Evolutionary conservation across 1,140 invertebrate species (phyloP).

Genomic region (Coelopa frigida): DNA sequence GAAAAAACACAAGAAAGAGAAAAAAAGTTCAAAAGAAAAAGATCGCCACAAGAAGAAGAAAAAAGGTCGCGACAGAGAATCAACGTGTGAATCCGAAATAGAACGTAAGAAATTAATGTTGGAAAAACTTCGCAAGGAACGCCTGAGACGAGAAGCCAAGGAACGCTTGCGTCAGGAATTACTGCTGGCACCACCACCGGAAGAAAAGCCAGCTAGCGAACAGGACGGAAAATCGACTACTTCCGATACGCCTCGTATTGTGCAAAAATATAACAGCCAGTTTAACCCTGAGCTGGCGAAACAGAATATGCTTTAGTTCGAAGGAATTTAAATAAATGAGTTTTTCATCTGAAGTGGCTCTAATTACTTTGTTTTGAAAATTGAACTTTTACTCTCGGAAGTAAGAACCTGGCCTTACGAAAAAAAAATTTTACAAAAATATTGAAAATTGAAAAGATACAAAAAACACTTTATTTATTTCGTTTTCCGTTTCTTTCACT

Average conservation of each 20-base stretch:
- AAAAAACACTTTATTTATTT: no score
- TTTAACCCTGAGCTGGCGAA: slow-evolving; percentile 19
- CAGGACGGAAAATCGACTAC: background rate
- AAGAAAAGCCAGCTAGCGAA: background rate
- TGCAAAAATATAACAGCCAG: slow-evolving; percentile 19
- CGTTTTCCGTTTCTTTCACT: no score
- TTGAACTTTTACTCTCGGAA: no score
- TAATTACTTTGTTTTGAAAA: no score
- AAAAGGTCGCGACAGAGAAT: no score
- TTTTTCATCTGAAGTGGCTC: no score
- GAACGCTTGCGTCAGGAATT: slow-evolving; percentile 66
- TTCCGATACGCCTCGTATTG: slow-evolving; percentile 7
- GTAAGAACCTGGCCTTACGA: no score
- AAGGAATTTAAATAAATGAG: background rate
- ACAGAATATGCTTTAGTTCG: slow-evolving; percentile 16
- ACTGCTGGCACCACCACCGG: slow-evolving; percentile 49
- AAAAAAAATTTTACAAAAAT: no score
- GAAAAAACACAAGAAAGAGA: slow-evolving; percentile 38
- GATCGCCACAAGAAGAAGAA: slow-evolving; percentile 33
- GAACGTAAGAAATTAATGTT: no score
- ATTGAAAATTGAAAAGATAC: no score
- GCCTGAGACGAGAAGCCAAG: slow-evolving; percentile 68
- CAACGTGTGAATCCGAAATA: no score
- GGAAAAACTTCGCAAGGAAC: slow-evolving; percentile 67
- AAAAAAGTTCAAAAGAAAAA: no score